phyloP scores from a whole-genome alignment of 1,140 invertebrate species.

The Zophobas morio region DNA sequence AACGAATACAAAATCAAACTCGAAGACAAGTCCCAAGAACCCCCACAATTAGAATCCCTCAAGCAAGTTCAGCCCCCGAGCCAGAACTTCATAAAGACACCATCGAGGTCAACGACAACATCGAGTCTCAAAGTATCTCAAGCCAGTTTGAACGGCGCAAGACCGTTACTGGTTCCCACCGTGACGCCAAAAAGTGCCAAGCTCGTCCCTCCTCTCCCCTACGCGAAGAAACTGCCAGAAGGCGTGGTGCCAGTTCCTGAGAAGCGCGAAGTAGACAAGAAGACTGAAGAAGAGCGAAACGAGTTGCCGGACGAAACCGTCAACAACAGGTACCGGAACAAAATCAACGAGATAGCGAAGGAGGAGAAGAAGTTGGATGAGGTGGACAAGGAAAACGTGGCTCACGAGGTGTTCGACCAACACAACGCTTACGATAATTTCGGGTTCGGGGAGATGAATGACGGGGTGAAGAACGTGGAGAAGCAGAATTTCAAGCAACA shows the following conservation, averaged over 20 bases:
- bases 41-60: slow-evolving; percentile 9
- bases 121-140: slow-evolving; percentile 46
- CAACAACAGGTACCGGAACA: slow-evolving; percentile 55
- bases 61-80: slow-evolving; percentile 50
- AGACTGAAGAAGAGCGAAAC: slow-evolving; percentile 55
- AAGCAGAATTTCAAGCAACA: slow-evolving; percentile 29
- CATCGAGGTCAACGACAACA: slow-evolving; percentile 42
- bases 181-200: slow-evolving; percentile 58
- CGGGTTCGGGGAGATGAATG: slow-evolving; percentile 9
- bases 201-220: slow-evolving; percentile 39
- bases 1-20: slow-evolving; percentile 45
- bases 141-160: slow-evolving; percentile 54
- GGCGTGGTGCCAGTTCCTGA: slow-evolving; percentile 61
- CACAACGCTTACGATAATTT: slow-evolving; percentile 21
- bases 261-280: slow-evolving; percentile 52
- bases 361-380: slow-evolving; percentile 52
- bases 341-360: slow-evolving; percentile 46
- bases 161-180: slow-evolving; percentile 57
- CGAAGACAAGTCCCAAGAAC: slow-evolving; percentile 17
- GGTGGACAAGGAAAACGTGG: slow-evolving; percentile 62
- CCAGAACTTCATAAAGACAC: slow-evolving; percentile 47
- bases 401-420: slow-evolving; percentile 61
- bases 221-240: slow-evolving; percentile 57
- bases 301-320: slow-evolving; percentile 52
- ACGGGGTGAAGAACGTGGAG: slow-evolving; percentile 8